Conservation (phyloP, 1,140 invertebrate species). For the Heliconius hermathena region DNA sequence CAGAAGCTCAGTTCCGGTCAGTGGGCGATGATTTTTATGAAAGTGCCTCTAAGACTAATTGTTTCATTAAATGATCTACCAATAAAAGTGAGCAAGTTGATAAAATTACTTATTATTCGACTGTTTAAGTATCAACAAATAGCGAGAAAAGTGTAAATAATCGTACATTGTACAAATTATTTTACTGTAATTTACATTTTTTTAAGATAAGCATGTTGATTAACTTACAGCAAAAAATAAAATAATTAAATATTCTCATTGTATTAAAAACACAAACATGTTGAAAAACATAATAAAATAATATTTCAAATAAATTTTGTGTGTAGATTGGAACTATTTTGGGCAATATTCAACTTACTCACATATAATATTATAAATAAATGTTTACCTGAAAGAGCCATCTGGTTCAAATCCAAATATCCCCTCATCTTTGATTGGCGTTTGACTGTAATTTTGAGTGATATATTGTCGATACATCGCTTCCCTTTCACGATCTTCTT, state of each 20-base stretch:
- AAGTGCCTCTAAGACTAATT: conserved; percentile 31
- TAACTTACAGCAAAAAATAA: too few species aligned
- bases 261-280: too few species aligned
- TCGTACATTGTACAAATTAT: not conserved
- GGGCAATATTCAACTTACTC: not conserved
- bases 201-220: too few species aligned
- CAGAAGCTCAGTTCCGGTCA: conserved; percentile 33
- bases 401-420: conserved; percentile 81
- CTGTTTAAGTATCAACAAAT: not conserved
- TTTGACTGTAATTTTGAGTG: conserved; percentile 81
- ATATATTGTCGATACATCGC: conserved; percentile 68
- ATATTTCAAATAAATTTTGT: too few species aligned
- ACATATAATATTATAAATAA: not conserved
- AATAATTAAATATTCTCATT: too few species aligned
- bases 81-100: conserved; percentile 3
- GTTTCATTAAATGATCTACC: conserved; percentile 11
- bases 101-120: not conserved
- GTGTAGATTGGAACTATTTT: not conserved
- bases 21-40: conserved; percentile 29
- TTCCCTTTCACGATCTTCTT: conserved; percentile 70
- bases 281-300: too few species aligned
- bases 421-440: conserved; percentile 84
- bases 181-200: too few species aligned
- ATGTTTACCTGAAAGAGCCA: conserved; percentile 74
- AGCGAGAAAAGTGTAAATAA: not conserved